Evolutionary conservation across 2,113 vertebrate genomes (phyloP).

Genomic region (Athene noctua): DNA sequence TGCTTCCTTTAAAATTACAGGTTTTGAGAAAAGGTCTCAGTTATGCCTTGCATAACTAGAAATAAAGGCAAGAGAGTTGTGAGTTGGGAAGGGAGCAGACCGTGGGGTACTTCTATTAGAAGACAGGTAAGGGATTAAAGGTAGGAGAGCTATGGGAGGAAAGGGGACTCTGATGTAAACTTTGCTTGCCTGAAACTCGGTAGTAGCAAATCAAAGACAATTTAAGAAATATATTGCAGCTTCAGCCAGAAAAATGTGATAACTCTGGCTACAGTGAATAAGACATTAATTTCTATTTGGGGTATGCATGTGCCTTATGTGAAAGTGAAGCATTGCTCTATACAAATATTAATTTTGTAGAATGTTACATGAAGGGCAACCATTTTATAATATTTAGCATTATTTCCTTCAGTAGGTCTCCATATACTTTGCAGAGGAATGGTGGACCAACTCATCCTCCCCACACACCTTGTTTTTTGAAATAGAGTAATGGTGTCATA

Average conservation of each 20-base stretch:
- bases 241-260: neutral
- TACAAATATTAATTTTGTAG: neutral
- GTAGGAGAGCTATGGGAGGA: neutral
- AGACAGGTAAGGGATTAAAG: neutral
- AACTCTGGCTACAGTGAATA: neutral
- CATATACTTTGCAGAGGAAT: neutral
- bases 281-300: neutral
- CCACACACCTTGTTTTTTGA: neutral
- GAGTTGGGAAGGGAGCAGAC: neutral
- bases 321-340: neutral
- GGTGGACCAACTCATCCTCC: neutral
- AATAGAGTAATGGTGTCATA: accelerated
- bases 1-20: neutral
- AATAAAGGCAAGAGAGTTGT: neutral
- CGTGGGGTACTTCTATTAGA: neutral
- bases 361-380: neutral
- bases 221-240: neutral
- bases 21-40: neutral
- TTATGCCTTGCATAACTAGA: neutral
- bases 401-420: neutral
- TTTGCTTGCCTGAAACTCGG: neutral
- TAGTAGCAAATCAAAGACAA: neutral
- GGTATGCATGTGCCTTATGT: neutral
- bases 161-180: neutral
- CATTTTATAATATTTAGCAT: neutral